These are phyloP conservation scores for Tolmerus cingulatus DNA, from an alignment of 2,888 invertebrate genomes.

Conservation along the genomic window DNA sequence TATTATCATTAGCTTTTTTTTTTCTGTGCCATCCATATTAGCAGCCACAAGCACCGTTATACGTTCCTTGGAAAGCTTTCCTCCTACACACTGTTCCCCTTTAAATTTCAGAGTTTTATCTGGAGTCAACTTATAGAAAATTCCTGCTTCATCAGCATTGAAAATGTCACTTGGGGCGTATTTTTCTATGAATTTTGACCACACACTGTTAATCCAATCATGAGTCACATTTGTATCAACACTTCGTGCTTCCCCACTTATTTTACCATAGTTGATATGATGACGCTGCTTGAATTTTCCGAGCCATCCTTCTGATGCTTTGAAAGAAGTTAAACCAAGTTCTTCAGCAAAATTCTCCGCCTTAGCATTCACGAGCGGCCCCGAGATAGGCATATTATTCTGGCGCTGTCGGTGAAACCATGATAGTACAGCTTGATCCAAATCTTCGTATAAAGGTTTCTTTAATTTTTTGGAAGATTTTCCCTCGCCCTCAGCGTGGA, in stretches of 20 bases:
- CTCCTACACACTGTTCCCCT: neutral
- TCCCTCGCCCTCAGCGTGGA: neutral
- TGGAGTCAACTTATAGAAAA: neutral
- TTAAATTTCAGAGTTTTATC: neutral
- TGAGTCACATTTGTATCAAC: no score
- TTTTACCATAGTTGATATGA: no score
- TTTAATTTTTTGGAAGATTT: neutral
- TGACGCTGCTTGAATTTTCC: no score
- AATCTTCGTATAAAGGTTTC: neutral
- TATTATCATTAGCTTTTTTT: neutral
- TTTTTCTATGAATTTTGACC: no score
- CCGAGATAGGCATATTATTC: slow-evolving; percentile 4
- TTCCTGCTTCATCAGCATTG: no score
- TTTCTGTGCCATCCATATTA: slow-evolving; percentile 8
- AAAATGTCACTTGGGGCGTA: no score
- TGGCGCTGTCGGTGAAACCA: neutral
- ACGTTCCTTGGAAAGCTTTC: neutral
- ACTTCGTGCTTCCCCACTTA: no score
- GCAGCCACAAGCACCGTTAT: neutral
- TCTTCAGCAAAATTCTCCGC: neutral
- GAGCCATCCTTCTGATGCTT: no score
- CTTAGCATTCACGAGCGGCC: neutral
- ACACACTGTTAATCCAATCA: no score
- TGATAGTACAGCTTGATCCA: neutral
- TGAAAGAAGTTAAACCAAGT: neutral